Percentiles rank a stretch among this genome's conserved stretches.
Evolutionary conservation across 2,888 invertebrate genomes (phyloP).

Genomic region (Tetranychus truncatus): DNA sequence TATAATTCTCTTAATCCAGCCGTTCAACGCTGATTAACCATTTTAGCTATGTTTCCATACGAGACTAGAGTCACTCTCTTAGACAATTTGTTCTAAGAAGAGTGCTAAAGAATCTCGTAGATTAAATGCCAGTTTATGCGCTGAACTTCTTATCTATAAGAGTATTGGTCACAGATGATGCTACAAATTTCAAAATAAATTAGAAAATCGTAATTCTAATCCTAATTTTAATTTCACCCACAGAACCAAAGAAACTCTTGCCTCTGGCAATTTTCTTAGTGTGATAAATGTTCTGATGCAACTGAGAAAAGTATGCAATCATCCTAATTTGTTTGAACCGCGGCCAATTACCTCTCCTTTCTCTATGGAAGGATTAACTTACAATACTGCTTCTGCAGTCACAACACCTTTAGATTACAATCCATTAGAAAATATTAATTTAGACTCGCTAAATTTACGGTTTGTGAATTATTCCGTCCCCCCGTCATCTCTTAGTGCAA

Average conservation of each 20-base stretch:
- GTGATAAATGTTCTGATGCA: slow-evolving; percentile 95
- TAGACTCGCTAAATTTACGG: slow-evolving; percentile 45
- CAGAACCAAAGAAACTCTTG: slow-evolving; percentile 80
- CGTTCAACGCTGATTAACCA: too few species aligned
- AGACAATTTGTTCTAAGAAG: neutral
- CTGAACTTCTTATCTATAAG: neutral
- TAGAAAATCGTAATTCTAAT: neutral
- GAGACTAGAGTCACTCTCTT: neutral
- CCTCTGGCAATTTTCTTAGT: slow-evolving; percentile 75
- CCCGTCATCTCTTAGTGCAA: slow-evolving; percentile 48
- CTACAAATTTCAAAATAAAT: neutral
- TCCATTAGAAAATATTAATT: slow-evolving; percentile 50
- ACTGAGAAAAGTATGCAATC: slow-evolving; percentile 89
- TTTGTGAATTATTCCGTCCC: slow-evolving; percentile 44
- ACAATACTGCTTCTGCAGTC: slow-evolving; percentile 50
- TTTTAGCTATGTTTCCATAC: neutral
- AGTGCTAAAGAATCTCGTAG: neutral
- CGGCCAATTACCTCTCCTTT: slow-evolving; percentile 85
- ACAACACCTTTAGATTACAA: slow-evolving; percentile 51
- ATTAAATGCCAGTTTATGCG: neutral
- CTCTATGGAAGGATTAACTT: slow-evolving; percentile 57
- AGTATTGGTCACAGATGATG: slow-evolving; percentile 10
- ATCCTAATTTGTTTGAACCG: slow-evolving; percentile 92
- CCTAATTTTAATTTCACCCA: slow-evolving; percentile 20
- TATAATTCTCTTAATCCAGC: neutral